A percentile compares a stretch with the other conserved stretches of the same genome.
These are phyloP conservation scores for Eulithis prunata DNA, from an alignment of 2,888 invertebrate genomes.

Conservation along the genomic window DNA sequence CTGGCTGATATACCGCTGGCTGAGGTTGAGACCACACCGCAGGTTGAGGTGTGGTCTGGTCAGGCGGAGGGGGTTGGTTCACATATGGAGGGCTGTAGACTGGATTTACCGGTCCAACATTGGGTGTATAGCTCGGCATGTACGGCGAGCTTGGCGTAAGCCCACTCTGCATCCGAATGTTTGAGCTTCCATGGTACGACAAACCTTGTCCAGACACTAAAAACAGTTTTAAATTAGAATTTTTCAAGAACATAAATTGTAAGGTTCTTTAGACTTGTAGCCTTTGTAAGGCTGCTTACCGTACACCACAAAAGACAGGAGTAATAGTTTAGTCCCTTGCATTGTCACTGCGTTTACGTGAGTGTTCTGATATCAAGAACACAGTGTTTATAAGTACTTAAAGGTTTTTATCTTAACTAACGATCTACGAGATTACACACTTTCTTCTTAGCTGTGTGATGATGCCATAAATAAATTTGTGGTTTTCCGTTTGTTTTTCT, in stretches of 20 bases:
- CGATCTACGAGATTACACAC: background rate
- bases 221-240: conserved; percentile 12
- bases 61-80: conserved; percentile 10
- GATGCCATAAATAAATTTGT: conserved; percentile 5
- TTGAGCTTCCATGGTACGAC: conserved; percentile 44
- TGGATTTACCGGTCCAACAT: conserved; percentile 5
- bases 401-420: conserved; percentile 9
- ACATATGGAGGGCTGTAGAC: conserved; percentile 15
- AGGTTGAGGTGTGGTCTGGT: conserved; percentile 10
- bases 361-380: conserved; percentile 13
- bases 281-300: conserved; percentile 47
- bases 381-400: conserved; percentile 13
- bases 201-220: conserved; percentile 35
- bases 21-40: too few relatives aligned
- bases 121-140: conserved; percentile 3
- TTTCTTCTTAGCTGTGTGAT: conserved; percentile 6
- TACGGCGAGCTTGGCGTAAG: conserved; percentile 22
- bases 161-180: conserved; percentile 36
- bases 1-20: conserved; percentile 6
- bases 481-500: conserved; percentile 11
- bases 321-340: conserved; percentile 45
- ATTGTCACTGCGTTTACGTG: conserved; percentile 22
- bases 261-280: background rate
- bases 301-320: conserved; percentile 47
- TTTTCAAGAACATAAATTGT: background rate